Base-by-base conservation (phyloP, 2,888 invertebrate species). In the Lithophane ornitopus region DNA sequence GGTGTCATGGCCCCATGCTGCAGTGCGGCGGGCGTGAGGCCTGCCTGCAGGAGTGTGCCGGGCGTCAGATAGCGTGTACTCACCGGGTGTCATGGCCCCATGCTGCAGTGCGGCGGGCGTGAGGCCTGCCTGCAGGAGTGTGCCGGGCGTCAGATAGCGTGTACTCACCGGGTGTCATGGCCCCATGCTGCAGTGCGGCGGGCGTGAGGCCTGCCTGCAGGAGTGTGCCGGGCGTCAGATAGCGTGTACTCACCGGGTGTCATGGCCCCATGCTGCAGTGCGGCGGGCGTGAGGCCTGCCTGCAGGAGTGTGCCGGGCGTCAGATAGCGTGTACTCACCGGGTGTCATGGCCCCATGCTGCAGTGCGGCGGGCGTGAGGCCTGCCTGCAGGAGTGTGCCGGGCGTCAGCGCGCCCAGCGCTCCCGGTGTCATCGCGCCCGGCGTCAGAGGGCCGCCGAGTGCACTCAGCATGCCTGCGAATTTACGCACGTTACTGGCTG, bases 281-380 rank as follows among this genome's bases (percentile, higher is more conserved):
- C 92, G 2, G 93, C 92, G 2, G 94, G 93, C 3, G 93, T 94
- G 78, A 94, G 88, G 1, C 96, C 95, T 1, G 95, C 96, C 78
- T 92, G 92, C 4, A 86, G 76, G 26, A 87, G 62, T 0, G 80
- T 70, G 26, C 94, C 95, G 0, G 41, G 95, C 94, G 28, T 68
- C 19, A 68, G 39, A 56, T 12, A 58, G 9, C 46, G 14, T 49
- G 22, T 49, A 22, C 70, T 52, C 22, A 70, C 90, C 92, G 41
- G 93, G 94, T 0, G 94, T 94, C 90, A 94, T 90, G 0, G 91
- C 92, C 22, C 96, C 92, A 59, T 95, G 95, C 46, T 93, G 93
- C 26, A 97, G 86, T 0, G 91, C 92, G 2, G 92, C 94, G 0
- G 94, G 94, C 4, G 94, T 93, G 76, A 94, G 89, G 1, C 96